These are phyloP conservation scores for Zygogramma bicolorata DNA, from an alignment of 2,888 invertebrate species.

Conservation along the genomic window DNA sequence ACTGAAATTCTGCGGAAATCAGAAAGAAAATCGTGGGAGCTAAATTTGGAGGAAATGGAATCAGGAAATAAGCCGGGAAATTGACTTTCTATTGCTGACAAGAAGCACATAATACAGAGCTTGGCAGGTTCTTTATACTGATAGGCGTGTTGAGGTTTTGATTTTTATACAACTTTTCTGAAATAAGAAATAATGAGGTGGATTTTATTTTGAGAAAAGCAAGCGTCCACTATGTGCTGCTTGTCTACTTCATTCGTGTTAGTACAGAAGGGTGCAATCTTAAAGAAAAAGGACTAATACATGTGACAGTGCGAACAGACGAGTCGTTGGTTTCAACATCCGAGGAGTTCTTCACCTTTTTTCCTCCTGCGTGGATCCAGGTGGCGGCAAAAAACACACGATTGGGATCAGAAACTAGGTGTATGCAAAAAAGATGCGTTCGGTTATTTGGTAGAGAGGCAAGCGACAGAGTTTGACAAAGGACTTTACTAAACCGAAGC, in stretches of 20 bases:
- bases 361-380: slow-evolving; percentile 71
- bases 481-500: too few species aligned
- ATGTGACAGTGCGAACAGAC: slow-evolving; percentile 66
- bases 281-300: slow-evolving; percentile 62
- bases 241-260: background rate
- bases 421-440: slow-evolving; percentile 62
- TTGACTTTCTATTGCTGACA: slow-evolving; percentile 1
- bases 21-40: background rate
- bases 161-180: background rate
- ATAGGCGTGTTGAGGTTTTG: background rate
- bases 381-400: slow-evolving; percentile 67
- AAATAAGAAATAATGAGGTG: too few species aligned
- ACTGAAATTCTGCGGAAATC: background rate
- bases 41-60: background rate
- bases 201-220: background rate
- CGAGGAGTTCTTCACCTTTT: slow-evolving; percentile 74
- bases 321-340: slow-evolving; percentile 58
- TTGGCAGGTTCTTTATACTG: background rate
- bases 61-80: background rate
- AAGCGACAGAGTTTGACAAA: background rate
- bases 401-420: slow-evolving; percentile 66
- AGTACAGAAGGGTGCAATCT: slow-evolving; percentile 37
- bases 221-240: background rate
- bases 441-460: slow-evolving; percentile 51
- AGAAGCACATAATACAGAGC: background rate